These are phyloP conservation scores for Lasioglossum malachurum DNA, from an alignment of 2,888 invertebrate genomes.

Conservation along the genomic window DNA sequence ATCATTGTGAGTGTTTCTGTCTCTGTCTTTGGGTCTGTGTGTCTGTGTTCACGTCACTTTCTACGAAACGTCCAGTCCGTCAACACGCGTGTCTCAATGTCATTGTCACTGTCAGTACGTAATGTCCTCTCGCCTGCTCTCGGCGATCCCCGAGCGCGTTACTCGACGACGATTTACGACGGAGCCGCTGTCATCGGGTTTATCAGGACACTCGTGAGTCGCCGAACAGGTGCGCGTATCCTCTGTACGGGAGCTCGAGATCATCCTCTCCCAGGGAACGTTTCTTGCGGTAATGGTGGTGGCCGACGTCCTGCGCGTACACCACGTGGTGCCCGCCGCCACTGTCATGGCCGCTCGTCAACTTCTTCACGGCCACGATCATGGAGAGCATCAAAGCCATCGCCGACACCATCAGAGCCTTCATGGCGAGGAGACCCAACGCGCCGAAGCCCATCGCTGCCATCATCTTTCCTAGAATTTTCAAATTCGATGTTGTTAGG, in stretches of 20 bases:
- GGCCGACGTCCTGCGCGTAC: constrained; percentile 87
- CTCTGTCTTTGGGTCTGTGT: not conserved
- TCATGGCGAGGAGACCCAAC: constrained; percentile 91
- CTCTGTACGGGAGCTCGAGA: constrained; percentile 84
- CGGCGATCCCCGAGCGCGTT: not conserved
- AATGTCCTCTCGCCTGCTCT: not conserved
- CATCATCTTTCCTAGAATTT: constrained; percentile 87
- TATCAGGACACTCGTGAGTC: constrained; percentile 67
- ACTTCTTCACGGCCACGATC: constrained; percentile 91
- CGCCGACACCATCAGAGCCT: constrained; percentile 90
- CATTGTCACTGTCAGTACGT: constrained; percentile 59
- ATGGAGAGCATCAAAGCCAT: constrained; percentile 91
- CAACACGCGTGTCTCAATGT: constrained; percentile 62
- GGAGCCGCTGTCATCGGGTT: not conserved
- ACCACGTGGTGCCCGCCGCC: constrained; percentile 87
- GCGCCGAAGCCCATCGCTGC: constrained; percentile 92
- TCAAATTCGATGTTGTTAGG: not conserved
- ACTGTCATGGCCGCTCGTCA: constrained; percentile 87
- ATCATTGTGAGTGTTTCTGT: not conserved
- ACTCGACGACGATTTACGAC: constrained; percentile 19
- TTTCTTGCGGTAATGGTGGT: constrained; percentile 86
- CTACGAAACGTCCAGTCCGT: constrained; percentile 50
- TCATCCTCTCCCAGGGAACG: constrained; percentile 79
- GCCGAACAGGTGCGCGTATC: constrained; percentile 79
- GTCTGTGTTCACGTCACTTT: constrained; percentile 59